Percentiles rank a stretch among this genome's conserved stretches.
Conservation (phyloP, 2,797 vertebrate species). For the Dipus sagitta region DNA sequence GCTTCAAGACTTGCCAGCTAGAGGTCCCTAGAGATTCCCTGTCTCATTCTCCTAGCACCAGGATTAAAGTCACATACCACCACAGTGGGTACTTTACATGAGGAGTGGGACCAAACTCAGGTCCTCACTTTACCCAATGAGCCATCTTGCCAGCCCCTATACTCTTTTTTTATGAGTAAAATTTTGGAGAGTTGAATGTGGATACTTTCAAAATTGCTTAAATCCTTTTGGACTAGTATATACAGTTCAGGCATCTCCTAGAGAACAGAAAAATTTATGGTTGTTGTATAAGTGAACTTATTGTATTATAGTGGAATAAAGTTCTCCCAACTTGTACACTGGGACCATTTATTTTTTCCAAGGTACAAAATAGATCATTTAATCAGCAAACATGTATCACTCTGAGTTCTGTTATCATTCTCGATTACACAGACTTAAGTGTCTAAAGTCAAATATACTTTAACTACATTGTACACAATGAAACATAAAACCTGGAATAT, state of each 20-base stretch:
- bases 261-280: slow-evolving; percentile 46
- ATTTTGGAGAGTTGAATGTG: slow-evolving; percentile 52
- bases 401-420: slow-evolving; percentile 63
- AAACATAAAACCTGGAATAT: slow-evolving; percentile 66
- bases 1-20: too few relatives aligned
- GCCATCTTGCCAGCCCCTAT: too few relatives aligned
- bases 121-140: too few relatives aligned
- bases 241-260: slow-evolving; percentile 49
- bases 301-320: slow-evolving; percentile 71
- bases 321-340: slow-evolving; percentile 75
- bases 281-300: slow-evolving; percentile 51
- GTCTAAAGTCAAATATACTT: slow-evolving; percentile 71
- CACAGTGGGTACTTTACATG: too few relatives aligned
- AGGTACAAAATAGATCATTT: slow-evolving; percentile 72
- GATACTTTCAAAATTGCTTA: slow-evolving; percentile 43
- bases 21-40: too few relatives aligned
- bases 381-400: slow-evolving; percentile 72
- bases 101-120: too few relatives aligned
- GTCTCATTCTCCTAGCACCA: too few relatives aligned
- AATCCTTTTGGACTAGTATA: slow-evolving; percentile 47
- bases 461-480: slow-evolving; percentile 56
- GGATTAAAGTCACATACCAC: too few relatives aligned
- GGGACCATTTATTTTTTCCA: slow-evolving; percentile 80
- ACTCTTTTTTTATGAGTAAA: slow-evolving; percentile 35
- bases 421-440: slow-evolving; percentile 68